Conservation (phyloP, 2,113 vertebrate species). For the Anhinga anhinga region DNA sequence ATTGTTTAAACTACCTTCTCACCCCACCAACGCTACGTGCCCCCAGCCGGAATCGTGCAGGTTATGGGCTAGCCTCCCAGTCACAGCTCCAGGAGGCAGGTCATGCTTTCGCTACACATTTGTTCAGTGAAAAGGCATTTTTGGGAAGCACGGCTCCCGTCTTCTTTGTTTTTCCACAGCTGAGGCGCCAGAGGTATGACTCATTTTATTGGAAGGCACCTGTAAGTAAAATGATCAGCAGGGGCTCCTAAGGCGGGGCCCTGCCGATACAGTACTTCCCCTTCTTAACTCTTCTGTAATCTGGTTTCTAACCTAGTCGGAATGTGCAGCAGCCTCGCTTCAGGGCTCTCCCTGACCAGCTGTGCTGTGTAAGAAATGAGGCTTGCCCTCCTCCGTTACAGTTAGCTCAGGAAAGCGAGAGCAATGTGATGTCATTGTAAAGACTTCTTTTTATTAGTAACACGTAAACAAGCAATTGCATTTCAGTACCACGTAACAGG, state of each 20-base stretch:
- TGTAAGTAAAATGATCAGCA: background rate
- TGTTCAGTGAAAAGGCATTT: background rate
- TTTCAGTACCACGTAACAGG: background rate
- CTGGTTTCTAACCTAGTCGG: background rate
- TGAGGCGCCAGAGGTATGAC: background rate
- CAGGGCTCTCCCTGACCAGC: background rate
- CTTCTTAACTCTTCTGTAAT: background rate
- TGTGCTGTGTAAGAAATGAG: background rate
- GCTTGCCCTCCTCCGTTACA: fast-evolving
- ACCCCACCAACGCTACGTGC: background rate
- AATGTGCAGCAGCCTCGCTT: background rate
- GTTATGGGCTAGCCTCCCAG: background rate
- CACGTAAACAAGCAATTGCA: background rate
- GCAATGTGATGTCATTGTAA: background rate
- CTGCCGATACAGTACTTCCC: background rate
- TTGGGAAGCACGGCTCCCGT: background rate
- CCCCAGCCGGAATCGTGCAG: background rate
- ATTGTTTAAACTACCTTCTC: background rate
- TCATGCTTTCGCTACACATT: background rate
- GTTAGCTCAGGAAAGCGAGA: background rate
- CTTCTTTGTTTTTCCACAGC: background rate
- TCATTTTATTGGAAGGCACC: background rate
- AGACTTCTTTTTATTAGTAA: conserved; percentile 49
- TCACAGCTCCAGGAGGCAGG: background rate
- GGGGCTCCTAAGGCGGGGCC: background rate